Conservation (phyloP, 2,888 invertebrate genomes). For the Drosophila koepferae region DNA sequence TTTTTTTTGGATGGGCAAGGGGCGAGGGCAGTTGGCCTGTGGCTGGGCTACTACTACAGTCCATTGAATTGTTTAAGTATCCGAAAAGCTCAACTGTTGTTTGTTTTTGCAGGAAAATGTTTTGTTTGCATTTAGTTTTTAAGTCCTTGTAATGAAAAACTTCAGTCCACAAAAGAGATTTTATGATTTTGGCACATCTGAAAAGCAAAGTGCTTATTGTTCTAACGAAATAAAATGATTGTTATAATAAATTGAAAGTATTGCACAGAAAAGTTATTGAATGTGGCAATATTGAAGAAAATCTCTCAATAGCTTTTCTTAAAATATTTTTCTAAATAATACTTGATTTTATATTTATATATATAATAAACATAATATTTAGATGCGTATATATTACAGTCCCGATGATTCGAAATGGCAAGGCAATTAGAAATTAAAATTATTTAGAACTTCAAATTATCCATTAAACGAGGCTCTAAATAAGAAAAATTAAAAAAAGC, state of each 20-base stretch:
- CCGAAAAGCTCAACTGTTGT: constrained; percentile 59
- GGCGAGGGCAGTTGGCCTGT: neutral
- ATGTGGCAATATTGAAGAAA: neutral
- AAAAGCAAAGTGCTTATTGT: constrained; percentile 13
- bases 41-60: constrained; percentile 53
- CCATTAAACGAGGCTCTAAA: too few relatives aligned
- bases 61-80: constrained; percentile 70
- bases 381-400: too few relatives aligned
- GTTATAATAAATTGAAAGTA: neutral
- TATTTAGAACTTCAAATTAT: too few relatives aligned
- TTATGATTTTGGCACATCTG: constrained; percentile 27
- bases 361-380: too few relatives aligned
- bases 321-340: neutral
- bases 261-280: neutral
- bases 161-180: constrained; percentile 27
- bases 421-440: too few relatives aligned
- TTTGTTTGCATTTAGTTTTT: constrained; percentile 31
- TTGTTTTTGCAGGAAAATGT: constrained; percentile 30
- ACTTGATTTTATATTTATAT: too few relatives aligned
- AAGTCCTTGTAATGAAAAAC: constrained; percentile 49
- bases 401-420: too few relatives aligned
- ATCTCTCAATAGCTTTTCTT: neutral
- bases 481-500: too few relatives aligned
- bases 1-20: too few relatives aligned
- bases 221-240: constrained; percentile 9